Evolutionary conservation across 2,113 vertebrate genomes (phyloP).

Genomic region (Lichenostomus cassidix): DNA sequence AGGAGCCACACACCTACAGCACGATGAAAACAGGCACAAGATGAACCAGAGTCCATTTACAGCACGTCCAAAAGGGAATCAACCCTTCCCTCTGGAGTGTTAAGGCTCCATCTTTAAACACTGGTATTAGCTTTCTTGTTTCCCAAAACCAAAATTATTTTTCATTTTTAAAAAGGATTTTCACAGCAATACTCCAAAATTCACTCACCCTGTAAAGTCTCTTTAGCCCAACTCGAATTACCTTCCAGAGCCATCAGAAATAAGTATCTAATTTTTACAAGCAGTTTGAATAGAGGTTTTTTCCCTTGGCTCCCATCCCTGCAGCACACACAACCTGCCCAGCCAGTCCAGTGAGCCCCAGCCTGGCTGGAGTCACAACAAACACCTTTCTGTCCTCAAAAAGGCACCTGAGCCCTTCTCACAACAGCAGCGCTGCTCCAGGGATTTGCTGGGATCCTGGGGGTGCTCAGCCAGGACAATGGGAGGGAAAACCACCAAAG

Average conservation of each 20-base stretch:
- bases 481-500: not conserved
- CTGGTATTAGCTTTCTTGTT: rapidly evolving
- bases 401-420: not conserved
- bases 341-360: not conserved
- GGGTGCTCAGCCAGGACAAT: rapidly evolving
- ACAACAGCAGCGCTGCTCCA: not conserved
- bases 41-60: not conserved
- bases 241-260: not conserved
- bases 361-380: not conserved
- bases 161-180: not conserved
- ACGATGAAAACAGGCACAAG: not conserved
- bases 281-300: not conserved
- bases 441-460: not conserved
- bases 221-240: no score
- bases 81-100: not conserved
- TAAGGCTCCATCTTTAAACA: not conserved
- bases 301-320: not conserved
- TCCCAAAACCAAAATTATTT: not conserved
- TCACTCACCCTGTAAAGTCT: no score
- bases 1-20: not conserved
- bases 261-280: not conserved
- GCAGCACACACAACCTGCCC: not conserved
- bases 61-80: not conserved
- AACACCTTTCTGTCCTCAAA: not conserved
- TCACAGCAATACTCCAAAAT: not conserved